Evolutionary conservation across 2,888 invertebrate genomes (phyloP), one percentile per base, ranked within the genome.

Genomic region (Hylaea fasciaria): DNA sequence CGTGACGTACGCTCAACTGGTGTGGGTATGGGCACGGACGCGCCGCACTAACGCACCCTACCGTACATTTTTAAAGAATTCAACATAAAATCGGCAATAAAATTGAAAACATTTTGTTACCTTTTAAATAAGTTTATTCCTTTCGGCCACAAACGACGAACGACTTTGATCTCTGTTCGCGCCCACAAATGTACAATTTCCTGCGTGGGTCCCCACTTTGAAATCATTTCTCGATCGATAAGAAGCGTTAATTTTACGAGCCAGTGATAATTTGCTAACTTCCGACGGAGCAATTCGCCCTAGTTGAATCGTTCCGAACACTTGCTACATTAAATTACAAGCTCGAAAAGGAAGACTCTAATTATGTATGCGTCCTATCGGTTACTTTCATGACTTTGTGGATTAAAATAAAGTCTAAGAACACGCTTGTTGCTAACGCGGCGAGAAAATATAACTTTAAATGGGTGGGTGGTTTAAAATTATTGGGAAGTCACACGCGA

Each of bases 241-340:
- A 91, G 90, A 86, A 87, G 89, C 89, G 92, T 91, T 92, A 91
- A 91, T 91, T 92, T 92, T 91, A 92, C 91, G 91, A 92, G 83
- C 84, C 87, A 89, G 89, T 89, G 92, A 92, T 92, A 92, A 92
- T 92, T 92, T 91, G 91, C 89, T 87, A 91, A 92, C 92, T 92
- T 92, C 92, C 91, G 92, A 91, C 91, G 85, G 87, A 85, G 79
- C 83, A 85, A 68, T 68, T 86, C 86, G 85, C 90, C 89, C 89
- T 91, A 91, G 86, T 87, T 79, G 87, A 85, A 84, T 83, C 83
- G 89, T 89, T 90, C 86, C 85, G 81, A 86, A 80, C 87, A 86
- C 83, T 91, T 89, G 82, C 84, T 82, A 82, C 83, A 82, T 84
- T 83, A 85, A 86, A 88, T 90, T 89, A 86, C 82, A 77, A 81